A percentile compares a stretch with the other conserved stretches of the same genome.
Evolutionary conservation across 1,140 invertebrate genomes (phyloP).

Genomic region (Holcopasites calliopsidis): DNA sequence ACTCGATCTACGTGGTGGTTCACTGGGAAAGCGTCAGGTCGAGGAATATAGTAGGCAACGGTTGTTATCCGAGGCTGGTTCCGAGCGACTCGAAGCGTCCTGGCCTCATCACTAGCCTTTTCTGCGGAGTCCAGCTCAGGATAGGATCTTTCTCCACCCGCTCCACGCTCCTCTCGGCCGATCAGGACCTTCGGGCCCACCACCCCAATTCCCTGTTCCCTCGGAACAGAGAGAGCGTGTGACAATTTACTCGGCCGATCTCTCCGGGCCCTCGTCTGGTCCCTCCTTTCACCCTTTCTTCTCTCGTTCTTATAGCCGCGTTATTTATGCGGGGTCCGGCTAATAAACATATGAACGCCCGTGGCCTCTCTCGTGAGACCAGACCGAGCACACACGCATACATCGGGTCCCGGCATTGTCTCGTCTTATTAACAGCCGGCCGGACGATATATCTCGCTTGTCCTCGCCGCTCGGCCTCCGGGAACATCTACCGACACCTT

Average conservation of each 20-base stretch:
- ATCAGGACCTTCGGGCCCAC: slow-evolving; percentile 34
- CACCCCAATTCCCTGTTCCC: slow-evolving; percentile 69
- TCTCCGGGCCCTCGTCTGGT: slow-evolving; percentile 45
- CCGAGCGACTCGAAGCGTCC: slow-evolving; percentile 30
- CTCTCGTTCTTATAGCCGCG: slow-evolving; percentile 73
- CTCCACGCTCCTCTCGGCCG: slow-evolving; percentile 47
- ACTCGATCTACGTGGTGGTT: not conserved
- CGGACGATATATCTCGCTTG: slow-evolving; percentile 71
- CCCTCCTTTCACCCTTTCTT: slow-evolving; percentile 41
- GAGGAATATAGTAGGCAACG: not conserved
- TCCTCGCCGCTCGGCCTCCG: slow-evolving; percentile 45
- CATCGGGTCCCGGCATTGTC: slow-evolving; percentile 69
- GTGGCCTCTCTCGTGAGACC: slow-evolving; percentile 53
- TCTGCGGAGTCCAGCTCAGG: slow-evolving; percentile 57
- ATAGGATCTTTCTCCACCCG: slow-evolving; percentile 75
- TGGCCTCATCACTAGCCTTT: slow-evolving; percentile 42
- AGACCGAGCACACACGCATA: slow-evolving; percentile 39
- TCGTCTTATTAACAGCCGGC: slow-evolving; percentile 76
- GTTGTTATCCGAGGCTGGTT: not conserved
- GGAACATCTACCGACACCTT: slow-evolving; percentile 61
- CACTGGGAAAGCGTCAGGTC: too few relatives aligned
- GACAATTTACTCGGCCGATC: slow-evolving; percentile 79
- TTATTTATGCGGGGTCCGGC: slow-evolving; percentile 79
- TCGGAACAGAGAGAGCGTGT: slow-evolving; percentile 75
- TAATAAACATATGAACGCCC: slow-evolving; percentile 80